Percentiles rank a stretch among this genome's conserved stretches.
phyloP scores from a whole-genome alignment of 2,888 invertebrate species.

The Troides aeacus region DNA sequence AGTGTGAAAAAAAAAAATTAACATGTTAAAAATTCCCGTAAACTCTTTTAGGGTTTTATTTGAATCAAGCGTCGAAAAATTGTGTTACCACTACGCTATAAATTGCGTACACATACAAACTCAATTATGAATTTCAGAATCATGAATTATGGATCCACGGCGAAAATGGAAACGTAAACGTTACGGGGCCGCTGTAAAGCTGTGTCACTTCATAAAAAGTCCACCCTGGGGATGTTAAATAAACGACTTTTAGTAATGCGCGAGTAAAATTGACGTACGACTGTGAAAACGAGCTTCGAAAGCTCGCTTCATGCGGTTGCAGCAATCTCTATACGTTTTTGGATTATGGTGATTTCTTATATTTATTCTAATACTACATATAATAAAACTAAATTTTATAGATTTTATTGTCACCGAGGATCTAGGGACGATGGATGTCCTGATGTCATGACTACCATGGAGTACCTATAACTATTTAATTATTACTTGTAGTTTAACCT shows the following conservation, averaged over 20 bases:
- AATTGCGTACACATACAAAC: constrained; percentile 26
- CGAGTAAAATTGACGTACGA: constrained; percentile 7
- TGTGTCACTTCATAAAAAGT: constrained; percentile 23
- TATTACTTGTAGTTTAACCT: no score
- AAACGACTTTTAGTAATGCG: constrained; percentile 16
- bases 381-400: no score
- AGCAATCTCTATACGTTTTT: neutral
- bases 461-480: no score
- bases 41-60: constrained; percentile 17
- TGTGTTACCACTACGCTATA: constrained; percentile 26
- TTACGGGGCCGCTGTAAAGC: constrained; percentile 20
- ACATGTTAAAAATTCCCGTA: neutral
- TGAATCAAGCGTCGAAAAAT: constrained; percentile 24
- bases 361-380: no score
- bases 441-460: no score
- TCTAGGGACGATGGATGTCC: no score
- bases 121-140: constrained; percentile 24
- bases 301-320: neutral
- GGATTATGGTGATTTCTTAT: neutral
- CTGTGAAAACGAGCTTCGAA: neutral
- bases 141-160: constrained; percentile 19
- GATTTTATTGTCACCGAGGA: no score
- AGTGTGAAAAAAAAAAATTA: neutral
- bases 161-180: constrained; percentile 16
- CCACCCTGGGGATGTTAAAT: constrained; percentile 13